Evolutionary conservation across 2,113 vertebrate genomes (phyloP).

Genomic region (Ameiurus melas): DNA sequence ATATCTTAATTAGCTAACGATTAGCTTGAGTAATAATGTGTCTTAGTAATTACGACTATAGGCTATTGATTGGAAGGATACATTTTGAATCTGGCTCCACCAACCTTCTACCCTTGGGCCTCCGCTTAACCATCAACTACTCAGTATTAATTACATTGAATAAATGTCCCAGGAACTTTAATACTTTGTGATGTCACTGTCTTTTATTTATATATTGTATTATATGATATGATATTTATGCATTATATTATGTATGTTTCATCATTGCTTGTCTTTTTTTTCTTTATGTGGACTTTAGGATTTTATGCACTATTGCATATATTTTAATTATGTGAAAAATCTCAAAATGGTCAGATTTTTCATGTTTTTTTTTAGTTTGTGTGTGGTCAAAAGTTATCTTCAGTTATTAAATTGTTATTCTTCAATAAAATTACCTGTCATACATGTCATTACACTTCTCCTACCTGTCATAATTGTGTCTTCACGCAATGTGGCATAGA

Average conservation of each 20-base stretch:
- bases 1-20: background rate
- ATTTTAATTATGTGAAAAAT: conserved; percentile 27
- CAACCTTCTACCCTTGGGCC: background rate
- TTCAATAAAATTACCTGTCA: conserved; percentile 1
- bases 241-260: background rate
- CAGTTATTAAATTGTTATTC: conserved; percentile 16
- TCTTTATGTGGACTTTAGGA: conserved; percentile 11
- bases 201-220: background rate
- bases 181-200: background rate
- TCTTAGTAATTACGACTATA: background rate
- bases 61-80: background rate
- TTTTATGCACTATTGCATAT: conserved; percentile 36
- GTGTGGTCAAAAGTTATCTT: background rate
- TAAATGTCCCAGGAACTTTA: background rate
- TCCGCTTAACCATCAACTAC: background rate
- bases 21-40: background rate
- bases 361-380: background rate
- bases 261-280: conserved; percentile 19
- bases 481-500: background rate
- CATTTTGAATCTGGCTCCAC: background rate
- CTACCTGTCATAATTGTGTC: background rate
- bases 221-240: no score
- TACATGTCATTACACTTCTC: no score
- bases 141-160: background rate
- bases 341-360: background rate